Percentiles rank a stretch among this genome's conserved stretches.
Evolutionary conservation across 2,888 invertebrate species (phyloP).

Genomic region (Drosophila robusta): DNA sequence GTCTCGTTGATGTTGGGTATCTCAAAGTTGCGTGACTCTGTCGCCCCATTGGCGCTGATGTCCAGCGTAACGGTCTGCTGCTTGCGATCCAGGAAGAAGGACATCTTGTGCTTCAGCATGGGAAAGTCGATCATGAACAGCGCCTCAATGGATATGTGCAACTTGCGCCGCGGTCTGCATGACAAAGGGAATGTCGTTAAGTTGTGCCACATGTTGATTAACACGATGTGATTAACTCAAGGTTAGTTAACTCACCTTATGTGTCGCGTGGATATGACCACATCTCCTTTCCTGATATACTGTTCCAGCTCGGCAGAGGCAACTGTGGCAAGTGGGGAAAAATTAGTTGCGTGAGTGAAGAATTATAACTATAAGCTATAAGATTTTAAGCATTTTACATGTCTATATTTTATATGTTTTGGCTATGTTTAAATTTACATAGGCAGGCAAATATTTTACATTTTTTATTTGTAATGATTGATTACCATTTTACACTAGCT

Average conservation of each 20-base stretch:
- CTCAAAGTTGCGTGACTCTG: slow-evolving; percentile 84
- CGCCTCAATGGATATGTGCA: slow-evolving; percentile 85
- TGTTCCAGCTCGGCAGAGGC: slow-evolving; percentile 85
- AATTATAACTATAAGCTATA: neutral
- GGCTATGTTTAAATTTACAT: too few species aligned
- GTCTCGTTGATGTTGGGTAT: slow-evolving; percentile 85
- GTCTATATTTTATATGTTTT: too few species aligned
- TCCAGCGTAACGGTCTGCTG: slow-evolving; percentile 84
- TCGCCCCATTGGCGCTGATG: slow-evolving; percentile 83
- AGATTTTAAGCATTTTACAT: too few species aligned
- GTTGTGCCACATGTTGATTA: neutral
- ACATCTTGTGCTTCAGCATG: slow-evolving; percentile 84
- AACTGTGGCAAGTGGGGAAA: slow-evolving; percentile 60
- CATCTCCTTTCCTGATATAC: slow-evolving; percentile 85
- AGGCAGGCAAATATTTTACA: too few species aligned
- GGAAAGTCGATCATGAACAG: slow-evolving; percentile 85
- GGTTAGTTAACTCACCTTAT: slow-evolving; percentile 80
- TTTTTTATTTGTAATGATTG: neutral
- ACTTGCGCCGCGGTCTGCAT: slow-evolving; percentile 83
- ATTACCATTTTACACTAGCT: neutral
- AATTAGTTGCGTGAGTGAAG: neutral
- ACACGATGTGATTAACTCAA: slow-evolving; percentile 31
- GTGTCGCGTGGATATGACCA: slow-evolving; percentile 85
- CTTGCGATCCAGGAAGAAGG: slow-evolving; percentile 85
- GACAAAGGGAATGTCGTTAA: neutral